Evolutionary conservation across 2,113 vertebrate species (phyloP), one percentile per base, ranked within the genome.

Genomic region (Syrrhaptes paradoxus): DNA sequence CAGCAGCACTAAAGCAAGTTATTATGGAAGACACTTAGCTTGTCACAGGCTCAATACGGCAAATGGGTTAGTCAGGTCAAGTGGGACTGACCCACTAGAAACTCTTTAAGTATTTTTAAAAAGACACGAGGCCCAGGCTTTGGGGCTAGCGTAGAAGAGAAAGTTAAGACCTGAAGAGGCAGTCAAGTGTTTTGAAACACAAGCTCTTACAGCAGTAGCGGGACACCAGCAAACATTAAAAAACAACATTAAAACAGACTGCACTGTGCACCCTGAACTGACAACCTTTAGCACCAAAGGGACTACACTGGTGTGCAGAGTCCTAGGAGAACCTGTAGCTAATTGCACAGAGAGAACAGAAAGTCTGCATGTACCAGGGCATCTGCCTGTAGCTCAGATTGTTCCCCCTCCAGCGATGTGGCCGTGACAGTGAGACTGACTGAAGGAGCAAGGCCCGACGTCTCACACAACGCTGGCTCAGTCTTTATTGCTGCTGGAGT

Each of bases 381-480:
- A 31, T 95, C 96, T 17, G 80, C 90, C 48, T 96, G 96, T 79
- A 98, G 83, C 70, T 76, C 77, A 18, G 92, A 32, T 20, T 93
- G 97, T 16, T 97, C 98, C 21, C 87, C 97, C 7, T 98, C 96
- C 59, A 97, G 92, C 4, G 97, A 93, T 0, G 70, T 66, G 19
- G 98, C 66, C 1, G 94, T 97, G 96, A 98, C 74, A 25, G 98
- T 98, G 75, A 99, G 98, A 36, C 98, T 98, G 73, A 99, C 98
- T 2, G 99, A 98, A 20, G 99, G 99, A 72, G 99, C 98, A 20
- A 99, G 98, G 34, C 98, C 97, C 3, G 99, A 97, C 2, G 97
- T 96, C 89, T 98, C 99, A 1, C 98, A 98, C 21, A 99, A 97
- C 9, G 97, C 97, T 9, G 98, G 97, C 89, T 99, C 99, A 32